These are phyloP conservation scores for Ptyas mucosa DNA, from an alignment of 2,113 vertebrate species.

Conservation along the genomic window DNA sequence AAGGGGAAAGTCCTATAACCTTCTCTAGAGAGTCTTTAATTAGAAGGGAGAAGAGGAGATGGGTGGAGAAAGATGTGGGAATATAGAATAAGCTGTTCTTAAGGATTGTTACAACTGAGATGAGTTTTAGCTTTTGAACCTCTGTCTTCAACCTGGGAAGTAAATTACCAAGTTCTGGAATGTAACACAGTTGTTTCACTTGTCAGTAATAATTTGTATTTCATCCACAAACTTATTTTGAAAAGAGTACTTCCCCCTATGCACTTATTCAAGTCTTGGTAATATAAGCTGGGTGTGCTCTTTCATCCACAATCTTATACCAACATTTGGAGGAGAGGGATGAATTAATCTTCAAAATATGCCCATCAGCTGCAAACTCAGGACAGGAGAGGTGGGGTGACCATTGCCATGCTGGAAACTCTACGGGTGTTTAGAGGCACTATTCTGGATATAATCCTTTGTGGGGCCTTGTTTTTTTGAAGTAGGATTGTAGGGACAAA, in stretches of 20 bases:
- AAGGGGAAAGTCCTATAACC: not conserved
- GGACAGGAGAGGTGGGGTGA: not conserved
- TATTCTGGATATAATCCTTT: not conserved
- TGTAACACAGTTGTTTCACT: not conserved
- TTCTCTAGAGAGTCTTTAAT: not conserved
- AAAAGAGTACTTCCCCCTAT: not conserved
- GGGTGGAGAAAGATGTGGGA: not conserved
- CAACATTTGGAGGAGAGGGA: not conserved
- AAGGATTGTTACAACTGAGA: not conserved
- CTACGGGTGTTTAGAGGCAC: not conserved
- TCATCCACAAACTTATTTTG: not conserved
- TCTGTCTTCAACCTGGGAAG: not conserved
- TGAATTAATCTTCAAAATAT: not conserved
- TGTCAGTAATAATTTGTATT: not conserved
- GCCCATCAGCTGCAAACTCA: not conserved
- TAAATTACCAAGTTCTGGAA: not conserved
- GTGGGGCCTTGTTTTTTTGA: not conserved
- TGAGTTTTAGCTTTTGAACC: not conserved
- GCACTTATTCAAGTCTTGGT: not conserved
- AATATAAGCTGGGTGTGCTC: not conserved
- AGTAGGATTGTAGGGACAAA: not conserved
- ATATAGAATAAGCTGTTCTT: not conserved
- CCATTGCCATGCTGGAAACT: not conserved
- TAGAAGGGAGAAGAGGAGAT: not conserved
- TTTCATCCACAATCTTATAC: not conserved